Evolutionary conservation across 2,797 vertebrate species (phyloP), one percentile per base, ranked within the genome.

Genomic region (Fundulus diaphanus): DNA sequence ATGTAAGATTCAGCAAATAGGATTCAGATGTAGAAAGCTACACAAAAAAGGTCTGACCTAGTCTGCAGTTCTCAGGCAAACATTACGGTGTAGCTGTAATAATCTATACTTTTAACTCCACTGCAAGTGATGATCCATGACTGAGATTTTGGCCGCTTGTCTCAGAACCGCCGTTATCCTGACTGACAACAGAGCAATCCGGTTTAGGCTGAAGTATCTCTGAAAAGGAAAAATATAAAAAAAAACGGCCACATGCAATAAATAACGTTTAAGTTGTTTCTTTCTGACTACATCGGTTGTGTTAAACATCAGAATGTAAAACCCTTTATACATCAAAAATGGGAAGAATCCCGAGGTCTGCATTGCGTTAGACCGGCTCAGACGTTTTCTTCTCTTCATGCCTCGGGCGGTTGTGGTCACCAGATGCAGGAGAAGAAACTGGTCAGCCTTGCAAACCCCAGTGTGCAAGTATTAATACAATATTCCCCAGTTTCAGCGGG

Each of bases 361-460:
- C 59, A 59, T 40, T 72, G 57, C n/a, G 31, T 65, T 72, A 40
- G 7, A 74, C 56, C 65, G 0, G 0, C 27, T n/a, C 49, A 61
- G 31, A 48, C 48, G 72, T 69, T 40, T 68, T 72, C 33, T 68
- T 75, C 22, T 67, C 16, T 77, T n/a, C 69, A 33, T 80, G 51
- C 68, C 1, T 18, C 75, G 69, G 73, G 57, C 73, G 20, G 74
- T 29, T 81, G 69, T 68, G 66, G 73, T 51, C 52, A 73, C 44
- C 81, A 88, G 76, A 84, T 87, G 78, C 44, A 67, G 46, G 72
- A 33, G 24, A 49, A 51, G 1, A 67, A 56, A 57, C 11, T 1
- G 4, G 54, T 52, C 44, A 20, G 12, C n/a, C 0, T 5, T 73
- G 35, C 37, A 42, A 65, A 42, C 22, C 57, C 20, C 16, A 40